Conservation (phyloP, 2,113 vertebrate species). For the Eidolon helvum region DNA sequence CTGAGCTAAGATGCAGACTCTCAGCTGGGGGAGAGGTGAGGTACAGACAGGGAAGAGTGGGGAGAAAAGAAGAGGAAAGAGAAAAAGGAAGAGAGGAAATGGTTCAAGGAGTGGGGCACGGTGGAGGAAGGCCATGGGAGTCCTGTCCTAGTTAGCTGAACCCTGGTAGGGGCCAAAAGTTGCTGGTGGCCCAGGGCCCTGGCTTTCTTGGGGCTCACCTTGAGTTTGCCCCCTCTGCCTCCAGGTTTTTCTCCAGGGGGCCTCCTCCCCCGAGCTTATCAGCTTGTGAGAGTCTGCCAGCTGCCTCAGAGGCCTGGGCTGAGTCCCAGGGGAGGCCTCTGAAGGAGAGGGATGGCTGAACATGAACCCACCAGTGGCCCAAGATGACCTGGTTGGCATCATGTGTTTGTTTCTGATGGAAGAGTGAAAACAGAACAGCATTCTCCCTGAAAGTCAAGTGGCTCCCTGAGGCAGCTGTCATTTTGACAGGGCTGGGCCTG, state of each 20-base stretch:
- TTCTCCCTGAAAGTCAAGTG: not conserved
- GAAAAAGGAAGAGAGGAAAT: not conserved
- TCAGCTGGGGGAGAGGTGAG: not conserved
- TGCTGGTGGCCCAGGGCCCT: not conserved
- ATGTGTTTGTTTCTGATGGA: not conserved
- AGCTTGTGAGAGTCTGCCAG: not conserved
- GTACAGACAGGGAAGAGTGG: no score
- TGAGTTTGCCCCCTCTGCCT: not conserved
- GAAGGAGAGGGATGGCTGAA: not conserved
- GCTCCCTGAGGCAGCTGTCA: not conserved
- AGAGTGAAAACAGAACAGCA: not conserved
- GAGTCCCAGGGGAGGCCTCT: not conserved
- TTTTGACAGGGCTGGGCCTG: not conserved
- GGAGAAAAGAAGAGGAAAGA: not conserved
- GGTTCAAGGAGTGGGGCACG: fast-evolving
- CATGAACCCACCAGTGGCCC: not conserved
- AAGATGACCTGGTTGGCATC: not conserved
- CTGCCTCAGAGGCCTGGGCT: not conserved
- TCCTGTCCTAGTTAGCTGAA: not conserved
- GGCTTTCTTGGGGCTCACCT: not conserved
- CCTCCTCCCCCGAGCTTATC: not conserved
- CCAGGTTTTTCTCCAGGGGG: not conserved
- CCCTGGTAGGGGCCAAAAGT: not conserved
- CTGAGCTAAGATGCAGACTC: not conserved
- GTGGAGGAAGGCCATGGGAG: fast-evolving